Evolutionary conservation across 2,113 vertebrate genomes (phyloP), one percentile per base, ranked within the genome.

Genomic region (Puntigrus tetrazona): DNA sequence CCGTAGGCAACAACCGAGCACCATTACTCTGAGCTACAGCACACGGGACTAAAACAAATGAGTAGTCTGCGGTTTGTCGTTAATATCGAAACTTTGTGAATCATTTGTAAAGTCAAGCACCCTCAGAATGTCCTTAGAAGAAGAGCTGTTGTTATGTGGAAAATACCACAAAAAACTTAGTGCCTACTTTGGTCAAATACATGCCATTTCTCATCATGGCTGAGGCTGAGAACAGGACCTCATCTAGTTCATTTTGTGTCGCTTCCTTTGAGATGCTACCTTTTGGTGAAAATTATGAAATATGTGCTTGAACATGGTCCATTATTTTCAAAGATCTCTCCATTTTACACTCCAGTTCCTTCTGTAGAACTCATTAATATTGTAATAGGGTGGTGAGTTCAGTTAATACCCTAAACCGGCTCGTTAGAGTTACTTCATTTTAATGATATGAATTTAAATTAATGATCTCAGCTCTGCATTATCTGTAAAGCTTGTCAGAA

Each of bases 371-470:
- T 85, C 87, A 89, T 89, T 86, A 89, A 88, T 88, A 86, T 83
- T 74, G 75, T 85, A 89, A 88, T 89, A 81, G 63, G 85, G 76
- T 81, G 81, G 27, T 78, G 82, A 80, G 52, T 83, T 81, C 76
- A 81, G 87, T 85, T 88, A 83, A 88, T 85, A 85, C 84, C 81
- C 85, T 82, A 88, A 87, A 82, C 72, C 25, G 79, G 69, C 80
- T 57, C 34, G 59, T 69, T 78, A 79, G 79, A 85, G 74, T 88
- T 87, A 84, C 81, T 86, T 88, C 80, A 85, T 86, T 86, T 86
- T 83, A 38, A 81, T 76, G 67, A 80, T 76, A 83, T 87, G 87
- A 89, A 88, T 89, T 86, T 88, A 74, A 87, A 89, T 88, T 67
- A 84, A 85, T 65, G 76, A 78, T 85, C 78, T 83, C 75, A 61